Conservation (phyloP, 2,888 invertebrate genomes). For the Lathronympha strigana region DNA sequence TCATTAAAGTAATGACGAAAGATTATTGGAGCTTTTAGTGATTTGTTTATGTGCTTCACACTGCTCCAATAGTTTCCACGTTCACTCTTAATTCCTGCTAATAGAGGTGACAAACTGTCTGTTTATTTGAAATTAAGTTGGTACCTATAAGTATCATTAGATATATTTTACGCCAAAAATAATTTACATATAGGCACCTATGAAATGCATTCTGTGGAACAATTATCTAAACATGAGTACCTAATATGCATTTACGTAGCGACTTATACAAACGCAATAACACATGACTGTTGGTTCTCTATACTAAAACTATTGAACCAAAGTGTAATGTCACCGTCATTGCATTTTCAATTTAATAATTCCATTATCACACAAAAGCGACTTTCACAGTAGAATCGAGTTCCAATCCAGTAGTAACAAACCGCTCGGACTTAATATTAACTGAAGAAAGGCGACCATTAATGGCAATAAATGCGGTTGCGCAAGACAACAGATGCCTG, state of each 20-base stretch:
- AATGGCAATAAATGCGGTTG: slow-evolving; percentile 79
- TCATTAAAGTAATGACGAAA: slow-evolving; percentile 34
- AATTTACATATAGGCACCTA: no score
- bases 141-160: no score
- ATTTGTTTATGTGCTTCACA: not conserved
- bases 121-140: no score
- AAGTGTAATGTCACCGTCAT: slow-evolving; percentile 6
- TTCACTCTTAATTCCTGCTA: not conserved
- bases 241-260: no score
- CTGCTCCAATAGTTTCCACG: not conserved
- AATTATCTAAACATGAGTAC: no score
- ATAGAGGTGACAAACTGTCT: not conserved
- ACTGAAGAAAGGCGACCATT: slow-evolving; percentile 71
- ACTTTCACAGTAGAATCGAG: slow-evolving; percentile 24
- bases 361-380: slow-evolving; percentile 8
- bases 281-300: not conserved
- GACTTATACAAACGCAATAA: not conserved
- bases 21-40: slow-evolving; percentile 6
- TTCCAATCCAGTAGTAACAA: slow-evolving; percentile 43
- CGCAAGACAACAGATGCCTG: slow-evolving; percentile 75
- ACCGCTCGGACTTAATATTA: slow-evolving; percentile 62
- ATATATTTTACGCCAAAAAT: no score
- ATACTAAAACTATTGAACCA: not conserved
- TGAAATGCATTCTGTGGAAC: no score
- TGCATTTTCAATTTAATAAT: slow-evolving; percentile 9